Conservation (phyloP, 2,113 vertebrate genomes). For the Sphaerodactylus townsendi region DNA sequence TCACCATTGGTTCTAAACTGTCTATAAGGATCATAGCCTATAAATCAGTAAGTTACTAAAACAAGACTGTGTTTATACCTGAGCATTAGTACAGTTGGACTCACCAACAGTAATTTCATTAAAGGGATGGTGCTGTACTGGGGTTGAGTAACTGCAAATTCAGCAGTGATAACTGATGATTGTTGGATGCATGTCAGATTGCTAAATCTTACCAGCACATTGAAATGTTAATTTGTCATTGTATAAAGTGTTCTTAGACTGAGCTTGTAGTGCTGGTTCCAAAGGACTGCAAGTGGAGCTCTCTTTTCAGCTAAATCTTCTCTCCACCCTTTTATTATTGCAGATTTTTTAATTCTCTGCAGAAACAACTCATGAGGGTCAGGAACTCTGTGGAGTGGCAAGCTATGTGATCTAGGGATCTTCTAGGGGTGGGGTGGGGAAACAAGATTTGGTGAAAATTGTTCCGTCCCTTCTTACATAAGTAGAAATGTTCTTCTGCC, state of each 20-base stretch:
- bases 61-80: neutral
- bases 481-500: too few species aligned
- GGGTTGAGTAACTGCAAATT: constrained; percentile 11
- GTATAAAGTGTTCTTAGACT: constrained; percentile 9
- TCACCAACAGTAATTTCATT: neutral
- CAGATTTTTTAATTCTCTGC: too few species aligned
- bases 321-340: too few species aligned
- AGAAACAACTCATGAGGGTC: too few species aligned
- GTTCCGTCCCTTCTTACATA: too few species aligned
- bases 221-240: neutral
- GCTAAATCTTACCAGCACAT: neutral
- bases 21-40: constrained; percentile 91
- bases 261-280: too few species aligned
- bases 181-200: constrained; percentile 20
- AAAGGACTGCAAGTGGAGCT: too few species aligned
- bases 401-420: too few species aligned
- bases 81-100: neutral
- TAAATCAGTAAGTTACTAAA: constrained; percentile 85
- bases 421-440: too few species aligned
- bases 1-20: constrained; percentile 90
- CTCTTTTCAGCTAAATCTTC: too few species aligned
- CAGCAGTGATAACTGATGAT: constrained; percentile 25
- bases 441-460: too few species aligned
- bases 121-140: neutral
- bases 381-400: too few species aligned